phyloP scores from a whole-genome alignment of 2,888 invertebrate species.

The Aporophyla nigra region DNA sequence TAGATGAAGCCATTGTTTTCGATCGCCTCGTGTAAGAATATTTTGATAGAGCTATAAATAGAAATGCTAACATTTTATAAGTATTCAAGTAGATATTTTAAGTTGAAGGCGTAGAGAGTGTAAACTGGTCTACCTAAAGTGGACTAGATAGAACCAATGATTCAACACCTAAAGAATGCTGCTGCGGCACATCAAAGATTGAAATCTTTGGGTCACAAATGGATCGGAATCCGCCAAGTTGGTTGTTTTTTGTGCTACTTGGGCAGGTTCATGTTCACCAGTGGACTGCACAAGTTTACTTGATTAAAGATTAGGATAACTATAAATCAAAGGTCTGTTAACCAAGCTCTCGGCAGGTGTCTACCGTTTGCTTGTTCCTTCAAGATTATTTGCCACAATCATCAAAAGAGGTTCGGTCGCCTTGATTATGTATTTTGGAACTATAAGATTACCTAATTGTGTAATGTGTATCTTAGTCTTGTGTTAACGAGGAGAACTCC shows the following conservation, averaged over 20 bases:
- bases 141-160: background rate
- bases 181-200: background rate
- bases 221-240: background rate
- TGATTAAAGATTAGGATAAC: background rate
- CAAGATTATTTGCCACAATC: background rate
- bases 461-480: background rate
- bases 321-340: background rate
- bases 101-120: background rate
- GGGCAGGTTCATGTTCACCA: background rate
- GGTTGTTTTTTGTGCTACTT: background rate
- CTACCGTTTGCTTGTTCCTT: background rate
- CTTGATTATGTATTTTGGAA: background rate
- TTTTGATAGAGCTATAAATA: constrained; percentile 46
- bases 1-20: constrained; percentile 60
- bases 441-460: too few relatives aligned
- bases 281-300: background rate
- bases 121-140: background rate
- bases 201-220: constrained; percentile 6
- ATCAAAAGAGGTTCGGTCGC: background rate
- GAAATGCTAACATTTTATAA: constrained; percentile 29
- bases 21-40: constrained; percentile 53
- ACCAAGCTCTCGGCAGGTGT: background rate
- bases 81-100: constrained; percentile 11
- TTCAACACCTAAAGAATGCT: background rate
- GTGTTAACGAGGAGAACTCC: background rate